Evolutionary conservation across 2,113 vertebrate species (phyloP).

Genomic region (Platysternon megacephalum): DNA sequence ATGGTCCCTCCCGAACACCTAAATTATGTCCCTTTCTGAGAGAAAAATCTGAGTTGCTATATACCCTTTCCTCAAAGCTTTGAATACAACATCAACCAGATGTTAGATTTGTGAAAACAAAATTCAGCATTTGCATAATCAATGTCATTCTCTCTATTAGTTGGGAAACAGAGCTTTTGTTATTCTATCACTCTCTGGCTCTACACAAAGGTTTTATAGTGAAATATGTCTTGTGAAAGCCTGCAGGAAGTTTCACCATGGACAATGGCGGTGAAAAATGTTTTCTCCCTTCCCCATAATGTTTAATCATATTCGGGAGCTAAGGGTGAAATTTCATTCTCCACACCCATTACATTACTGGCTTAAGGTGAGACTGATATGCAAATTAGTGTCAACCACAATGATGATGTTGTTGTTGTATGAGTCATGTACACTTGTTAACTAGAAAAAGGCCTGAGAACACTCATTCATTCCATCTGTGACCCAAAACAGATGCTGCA

Average conservation of each 20-base stretch:
- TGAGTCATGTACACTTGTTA: not conserved
- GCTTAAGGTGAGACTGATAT: not conserved
- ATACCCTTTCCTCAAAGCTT: not conserved
- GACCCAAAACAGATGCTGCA: not conserved
- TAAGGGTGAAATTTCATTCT: not conserved
- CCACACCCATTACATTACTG: not conserved
- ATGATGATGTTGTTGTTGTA: not conserved
- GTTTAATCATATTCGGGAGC: not conserved
- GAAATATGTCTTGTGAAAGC: not conserved
- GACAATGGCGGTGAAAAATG: rapidly evolving
- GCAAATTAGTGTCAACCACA: not conserved
- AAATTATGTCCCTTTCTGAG: not conserved
- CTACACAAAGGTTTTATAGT: not conserved
- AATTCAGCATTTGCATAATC: too few relatives aligned
- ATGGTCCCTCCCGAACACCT: not conserved
- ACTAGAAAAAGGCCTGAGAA: not conserved
- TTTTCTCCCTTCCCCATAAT: not conserved
- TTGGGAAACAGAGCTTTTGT: not conserved
- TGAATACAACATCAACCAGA: not conserved
- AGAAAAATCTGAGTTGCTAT: not conserved
- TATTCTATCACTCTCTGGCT: not conserved
- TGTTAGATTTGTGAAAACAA: too few relatives aligned
- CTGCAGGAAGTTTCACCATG: not conserved
- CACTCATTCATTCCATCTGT: not conserved
- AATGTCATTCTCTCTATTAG: rapidly evolving